Evolutionary conservation across 2,113 vertebrate genomes (phyloP).

Genomic region (Manacus vitellinus): DNA sequence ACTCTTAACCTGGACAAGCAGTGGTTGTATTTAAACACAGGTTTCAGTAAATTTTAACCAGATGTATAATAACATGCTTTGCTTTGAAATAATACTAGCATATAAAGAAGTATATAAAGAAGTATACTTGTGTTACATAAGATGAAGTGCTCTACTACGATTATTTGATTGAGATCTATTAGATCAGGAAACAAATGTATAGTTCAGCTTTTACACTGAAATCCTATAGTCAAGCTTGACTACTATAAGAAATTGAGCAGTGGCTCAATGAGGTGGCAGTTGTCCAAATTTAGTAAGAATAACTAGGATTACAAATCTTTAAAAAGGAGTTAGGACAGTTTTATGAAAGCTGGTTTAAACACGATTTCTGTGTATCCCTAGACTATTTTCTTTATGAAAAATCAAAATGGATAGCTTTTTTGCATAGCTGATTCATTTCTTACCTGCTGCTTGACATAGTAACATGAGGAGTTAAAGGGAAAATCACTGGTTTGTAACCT

Average conservation of each 20-base stretch:
- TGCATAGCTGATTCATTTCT: neutral
- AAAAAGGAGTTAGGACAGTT: neutral
- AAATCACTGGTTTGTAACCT: neutral
- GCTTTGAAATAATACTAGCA: neutral
- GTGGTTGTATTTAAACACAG: neutral
- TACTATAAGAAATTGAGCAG: neutral
- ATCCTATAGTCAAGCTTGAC: neutral
- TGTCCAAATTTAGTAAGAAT: neutral
- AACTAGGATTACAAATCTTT: neutral
- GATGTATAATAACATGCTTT: neutral
- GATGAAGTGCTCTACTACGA: neutral
- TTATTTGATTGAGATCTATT: neutral
- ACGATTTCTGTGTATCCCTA: neutral
- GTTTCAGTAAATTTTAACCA: neutral
- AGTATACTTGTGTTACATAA: neutral
- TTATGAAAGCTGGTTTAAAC: neutral
- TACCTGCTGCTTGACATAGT: neutral
- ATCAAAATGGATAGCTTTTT: neutral
- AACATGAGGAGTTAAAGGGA: neutral
- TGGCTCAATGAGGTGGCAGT: neutral
- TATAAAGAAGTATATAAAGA: neutral
- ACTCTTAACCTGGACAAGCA: neutral
- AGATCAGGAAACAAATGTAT: neutral
- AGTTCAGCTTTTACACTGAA: neutral
- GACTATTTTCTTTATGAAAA: neutral